phyloP scores from a whole-genome alignment of 1,140 invertebrate species.

The Pomacea maculata region DNA sequence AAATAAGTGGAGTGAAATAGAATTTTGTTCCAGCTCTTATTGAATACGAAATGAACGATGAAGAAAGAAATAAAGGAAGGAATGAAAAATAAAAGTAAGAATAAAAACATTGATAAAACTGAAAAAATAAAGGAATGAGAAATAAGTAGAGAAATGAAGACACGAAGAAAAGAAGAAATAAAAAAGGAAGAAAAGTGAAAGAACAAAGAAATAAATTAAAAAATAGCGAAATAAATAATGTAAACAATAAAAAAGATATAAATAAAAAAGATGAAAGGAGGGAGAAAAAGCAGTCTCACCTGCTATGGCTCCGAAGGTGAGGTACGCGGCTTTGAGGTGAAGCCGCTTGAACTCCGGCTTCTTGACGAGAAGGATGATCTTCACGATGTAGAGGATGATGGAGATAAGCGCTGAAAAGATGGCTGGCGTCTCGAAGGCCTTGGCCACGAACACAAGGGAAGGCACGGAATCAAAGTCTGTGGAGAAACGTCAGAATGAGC shows the following conservation, averaged over 20 bases:
- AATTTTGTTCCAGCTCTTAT: no score
- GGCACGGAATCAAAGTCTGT: slow-evolving; percentile 22
- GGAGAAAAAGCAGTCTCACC: slow-evolving; percentile 11
- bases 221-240: not conserved
- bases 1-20: no score
- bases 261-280: not conserved
- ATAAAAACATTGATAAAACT: no score
- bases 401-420: slow-evolving; percentile 23
- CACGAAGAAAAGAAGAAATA: not conserved
- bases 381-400: slow-evolving; percentile 32
- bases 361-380: slow-evolving; percentile 27
- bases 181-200: not conserved
- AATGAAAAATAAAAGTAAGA: not conserved
- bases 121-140: no score
- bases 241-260: not conserved
- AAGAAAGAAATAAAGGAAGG: not conserved
- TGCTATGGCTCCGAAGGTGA: slow-evolving; percentile 33
- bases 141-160: no score
- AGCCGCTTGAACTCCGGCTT: slow-evolving; percentile 20
- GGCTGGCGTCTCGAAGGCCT: slow-evolving; percentile 34
- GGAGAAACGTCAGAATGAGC: not conserved
- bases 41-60: no score
- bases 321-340: slow-evolving; percentile 34
- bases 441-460: slow-evolving; percentile 33
- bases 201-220: not conserved